These are phyloP conservation scores for Sphyrna mokarran DNA, from an alignment of 2,113 vertebrate genomes.

Conservation along the genomic window DNA sequence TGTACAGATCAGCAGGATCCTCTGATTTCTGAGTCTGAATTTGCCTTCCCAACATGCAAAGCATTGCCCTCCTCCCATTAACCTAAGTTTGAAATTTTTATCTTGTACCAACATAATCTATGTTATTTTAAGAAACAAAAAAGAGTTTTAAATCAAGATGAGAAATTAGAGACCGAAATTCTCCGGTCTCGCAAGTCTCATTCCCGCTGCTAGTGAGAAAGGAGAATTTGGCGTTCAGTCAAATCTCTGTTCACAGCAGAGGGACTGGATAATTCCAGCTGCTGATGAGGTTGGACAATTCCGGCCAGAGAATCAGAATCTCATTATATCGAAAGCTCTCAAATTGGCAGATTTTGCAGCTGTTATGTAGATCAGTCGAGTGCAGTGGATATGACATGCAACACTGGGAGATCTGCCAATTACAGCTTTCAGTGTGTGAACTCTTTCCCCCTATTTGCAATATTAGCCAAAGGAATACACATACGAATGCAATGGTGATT, in stretches of 20 bases:
- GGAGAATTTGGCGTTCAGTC: too few species aligned
- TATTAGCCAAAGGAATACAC: neutral
- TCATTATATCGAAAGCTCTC: neutral
- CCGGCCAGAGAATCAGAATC: neutral
- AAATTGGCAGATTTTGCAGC: neutral
- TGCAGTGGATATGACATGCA: neutral
- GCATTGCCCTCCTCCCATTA: neutral
- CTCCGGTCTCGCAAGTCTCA: too few species aligned
- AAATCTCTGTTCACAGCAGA: too few species aligned
- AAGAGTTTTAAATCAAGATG: neutral
- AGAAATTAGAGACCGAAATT: neutral
- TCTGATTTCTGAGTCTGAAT: neutral
- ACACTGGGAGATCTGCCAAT: neutral
- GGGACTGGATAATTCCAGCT: too few species aligned
- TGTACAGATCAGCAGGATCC: neutral
- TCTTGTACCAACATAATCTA: neutral
- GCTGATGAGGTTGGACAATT: too few species aligned
- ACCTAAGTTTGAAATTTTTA: neutral
- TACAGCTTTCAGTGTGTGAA: neutral
- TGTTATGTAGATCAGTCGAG: neutral
- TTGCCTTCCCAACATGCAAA: neutral
- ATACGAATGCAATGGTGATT: neutral
- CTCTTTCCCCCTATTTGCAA: neutral
- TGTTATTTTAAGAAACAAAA: neutral
- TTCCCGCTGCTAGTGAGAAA: too few species aligned